Evolutionary conservation across 2,888 invertebrate genomes (phyloP).

Genomic region (Acleris literana): DNA sequence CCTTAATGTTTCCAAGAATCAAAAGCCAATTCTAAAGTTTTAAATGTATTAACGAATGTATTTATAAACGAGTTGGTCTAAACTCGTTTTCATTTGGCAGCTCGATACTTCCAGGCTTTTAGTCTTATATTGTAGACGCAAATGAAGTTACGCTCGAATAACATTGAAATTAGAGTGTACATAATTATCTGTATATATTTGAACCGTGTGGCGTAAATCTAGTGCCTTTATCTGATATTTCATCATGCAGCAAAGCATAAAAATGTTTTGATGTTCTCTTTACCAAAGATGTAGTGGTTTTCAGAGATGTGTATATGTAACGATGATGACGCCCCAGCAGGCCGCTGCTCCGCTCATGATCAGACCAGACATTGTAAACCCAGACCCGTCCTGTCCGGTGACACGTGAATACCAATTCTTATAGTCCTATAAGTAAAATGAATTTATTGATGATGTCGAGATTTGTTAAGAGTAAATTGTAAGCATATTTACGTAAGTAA

Average conservation of each 20-base stretch:
- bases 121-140: slow-evolving; percentile 15
- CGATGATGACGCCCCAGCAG: slow-evolving; percentile 34
- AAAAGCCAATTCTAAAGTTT: too few relatives aligned
- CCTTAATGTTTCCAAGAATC: background rate
- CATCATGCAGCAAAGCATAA: slow-evolving; percentile 22
- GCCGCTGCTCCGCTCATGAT: background rate
- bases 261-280: slow-evolving; percentile 32
- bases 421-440: slow-evolving; percentile 65
- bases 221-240: slow-evolving; percentile 44
- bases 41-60: background rate
- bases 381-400: slow-evolving; percentile 56
- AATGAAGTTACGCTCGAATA: slow-evolving; percentile 24
- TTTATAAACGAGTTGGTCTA: background rate
- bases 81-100: slow-evolving; percentile 16
- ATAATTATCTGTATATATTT: slow-evolving; percentile 29
- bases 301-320: slow-evolving; percentile 19
- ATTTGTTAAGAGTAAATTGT: slow-evolving; percentile 74
- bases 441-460: slow-evolving; percentile 78
- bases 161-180: slow-evolving; percentile 14
- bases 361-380: slow-evolving; percentile 36
- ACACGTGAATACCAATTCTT: slow-evolving; percentile 67
- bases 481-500: slow-evolving; percentile 76
- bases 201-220: slow-evolving; percentile 43
- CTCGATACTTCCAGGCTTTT: slow-evolving; percentile 7
- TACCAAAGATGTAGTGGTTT: slow-evolving; percentile 54